Evolutionary conservation across 2,797 vertebrate genomes (phyloP).

Genomic region (Sebastes cheni): DNA sequence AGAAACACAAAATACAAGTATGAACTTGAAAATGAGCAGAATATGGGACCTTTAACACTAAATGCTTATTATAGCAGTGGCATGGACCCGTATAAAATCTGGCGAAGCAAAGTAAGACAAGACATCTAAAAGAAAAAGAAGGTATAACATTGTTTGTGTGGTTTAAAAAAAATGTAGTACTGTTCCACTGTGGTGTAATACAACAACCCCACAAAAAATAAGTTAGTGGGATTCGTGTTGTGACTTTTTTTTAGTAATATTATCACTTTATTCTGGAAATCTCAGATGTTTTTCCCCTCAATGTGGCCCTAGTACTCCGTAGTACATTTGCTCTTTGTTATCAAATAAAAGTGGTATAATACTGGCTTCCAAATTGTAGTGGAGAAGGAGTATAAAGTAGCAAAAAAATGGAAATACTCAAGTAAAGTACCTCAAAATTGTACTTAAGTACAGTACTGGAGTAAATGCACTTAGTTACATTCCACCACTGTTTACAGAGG

Average conservation of each 20-base stretch:
- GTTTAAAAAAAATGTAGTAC: neutral
- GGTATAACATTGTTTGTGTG: neutral
- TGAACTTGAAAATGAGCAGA: too few relatives aligned
- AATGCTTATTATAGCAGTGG: neutral
- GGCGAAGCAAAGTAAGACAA: neutral
- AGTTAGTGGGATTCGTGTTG: neutral
- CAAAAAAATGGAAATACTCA: neutral
- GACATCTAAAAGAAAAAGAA: neutral
- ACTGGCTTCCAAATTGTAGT: neutral
- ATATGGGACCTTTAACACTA: neutral
- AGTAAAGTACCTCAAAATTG: too few relatives aligned
- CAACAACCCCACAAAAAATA: neutral
- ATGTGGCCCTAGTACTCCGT: too few relatives aligned
- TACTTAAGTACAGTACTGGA: too few relatives aligned
- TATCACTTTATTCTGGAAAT: too few relatives aligned
- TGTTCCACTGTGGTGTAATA: neutral
- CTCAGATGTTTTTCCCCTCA: too few relatives aligned
- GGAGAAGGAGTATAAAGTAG: neutral
- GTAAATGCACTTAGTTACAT: too few relatives aligned
- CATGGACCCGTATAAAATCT: neutral
- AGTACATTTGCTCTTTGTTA: too few relatives aligned
- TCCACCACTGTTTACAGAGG: neutral
- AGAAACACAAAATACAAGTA: too few relatives aligned
- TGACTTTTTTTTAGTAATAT: accelerated
- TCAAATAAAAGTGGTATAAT: neutral